Percentiles rank a stretch among this genome's conserved stretches.
phyloP scores from a whole-genome alignment of 2,888 invertebrate species.

The Muschampia plurimacula region DNA sequence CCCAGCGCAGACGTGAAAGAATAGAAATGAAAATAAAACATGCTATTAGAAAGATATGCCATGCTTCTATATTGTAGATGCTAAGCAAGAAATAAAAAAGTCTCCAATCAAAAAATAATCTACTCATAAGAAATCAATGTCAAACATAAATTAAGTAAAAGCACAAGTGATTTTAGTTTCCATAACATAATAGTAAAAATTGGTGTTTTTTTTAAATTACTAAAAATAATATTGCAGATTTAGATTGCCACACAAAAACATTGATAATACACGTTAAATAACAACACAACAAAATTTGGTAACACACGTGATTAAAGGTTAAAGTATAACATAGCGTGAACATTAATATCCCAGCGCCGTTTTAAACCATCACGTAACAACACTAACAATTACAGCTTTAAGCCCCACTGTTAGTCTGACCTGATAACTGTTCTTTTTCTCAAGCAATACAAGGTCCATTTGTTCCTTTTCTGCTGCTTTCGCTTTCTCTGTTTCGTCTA shows the following conservation, averaged over 20 bases:
- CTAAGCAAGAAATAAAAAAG: slow-evolving; percentile 22
- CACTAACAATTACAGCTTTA: slow-evolving; percentile 47
- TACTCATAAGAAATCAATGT: neutral
- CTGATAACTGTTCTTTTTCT: slow-evolving; percentile 68
- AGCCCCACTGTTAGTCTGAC: slow-evolving; percentile 63
- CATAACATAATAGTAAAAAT: neutral
- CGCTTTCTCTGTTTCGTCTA: slow-evolving; percentile 56
- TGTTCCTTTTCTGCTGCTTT: slow-evolving; percentile 64
- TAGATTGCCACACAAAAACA: neutral
- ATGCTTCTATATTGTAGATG: slow-evolving; percentile 31
- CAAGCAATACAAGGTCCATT: slow-evolving; percentile 52
- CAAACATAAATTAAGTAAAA: slow-evolving; percentile 3
- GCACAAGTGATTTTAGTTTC: slow-evolving; percentile 21
- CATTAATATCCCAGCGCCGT: slow-evolving; percentile 31
- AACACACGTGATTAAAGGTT: slow-evolving; percentile 17
- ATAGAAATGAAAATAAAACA: slow-evolving; percentile 68
- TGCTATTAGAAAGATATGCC: slow-evolving; percentile 67
- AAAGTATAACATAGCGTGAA: slow-evolving; percentile 6
- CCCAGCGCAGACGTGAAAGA: slow-evolving; percentile 55
- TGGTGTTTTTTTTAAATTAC: neutral
- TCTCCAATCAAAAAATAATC: neutral
- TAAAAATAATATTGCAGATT: neutral
- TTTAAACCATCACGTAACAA: slow-evolving; percentile 30
- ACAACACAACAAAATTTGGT: slow-evolving; percentile 38
- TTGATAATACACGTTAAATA: slow-evolving; percentile 12